Base-by-base conservation (phyloP, 2,113 vertebrate species). In the Sinocyclocheilus anshuiensis region DNA sequence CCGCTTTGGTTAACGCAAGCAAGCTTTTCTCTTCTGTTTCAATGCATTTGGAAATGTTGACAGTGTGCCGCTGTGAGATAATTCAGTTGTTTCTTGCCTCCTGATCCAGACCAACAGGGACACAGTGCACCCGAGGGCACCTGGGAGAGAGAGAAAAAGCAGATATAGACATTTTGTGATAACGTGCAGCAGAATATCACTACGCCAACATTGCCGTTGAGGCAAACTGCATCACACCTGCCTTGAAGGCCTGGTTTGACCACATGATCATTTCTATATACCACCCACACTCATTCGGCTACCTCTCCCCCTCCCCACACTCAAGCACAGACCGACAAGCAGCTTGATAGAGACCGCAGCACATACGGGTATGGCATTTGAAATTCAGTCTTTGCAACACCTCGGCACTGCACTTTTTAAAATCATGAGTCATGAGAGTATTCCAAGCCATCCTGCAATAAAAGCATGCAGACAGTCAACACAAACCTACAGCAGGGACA, bases 381-480 rank as follows among this genome's bases (percentile, higher is more conserved):
- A 84, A 87, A 87, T 89, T 81, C 85, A 89, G 77, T 74, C 76
- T 69, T 61, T 72, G 81, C 81, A 24, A 75, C 89, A 87, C 82
- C 86, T 86, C 86, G 83, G 79, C 88, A 85, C 84, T 89, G 90
- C 89, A 88, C 90, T 85, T 86, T 84, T 85, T 83, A 90, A 92
- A 93, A 87, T 48, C 90, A 93, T 92, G 94, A 94, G 92, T 94
- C 94, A 94, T 85, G 85, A 89, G 36, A 75, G 91, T 36, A 72
- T 69, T 69, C 13, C 74, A 50, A 48, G n/a, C 16, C 2, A 88
- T 83, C 87, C 91, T 91, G 90, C 90, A 90, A 90, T 93, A 90
- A 90, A 91, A 39, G 69, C 71, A 45, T 74, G 80, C n/a, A 65
- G 24, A 18, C 15, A 71, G 67, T 71, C 67, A 71, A 88, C 83